Percentiles rank a stretch among this genome's conserved stretches.
phyloP scores from a whole-genome alignment of 2,888 invertebrate genomes.

The Heliconius aoede region DNA sequence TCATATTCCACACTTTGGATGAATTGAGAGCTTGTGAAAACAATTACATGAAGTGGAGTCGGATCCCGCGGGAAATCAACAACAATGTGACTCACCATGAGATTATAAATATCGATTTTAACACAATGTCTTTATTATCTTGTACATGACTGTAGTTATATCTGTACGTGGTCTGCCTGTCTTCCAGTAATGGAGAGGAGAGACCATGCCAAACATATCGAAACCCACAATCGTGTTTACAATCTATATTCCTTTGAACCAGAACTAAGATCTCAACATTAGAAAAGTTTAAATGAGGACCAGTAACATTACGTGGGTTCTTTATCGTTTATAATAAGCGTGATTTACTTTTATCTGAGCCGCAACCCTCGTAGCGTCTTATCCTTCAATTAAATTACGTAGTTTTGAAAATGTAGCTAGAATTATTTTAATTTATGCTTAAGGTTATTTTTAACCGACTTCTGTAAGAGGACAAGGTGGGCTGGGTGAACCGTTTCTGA shows the following conservation, averaged over 20 bases:
- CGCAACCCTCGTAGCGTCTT: background rate
- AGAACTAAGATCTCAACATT: background rate
- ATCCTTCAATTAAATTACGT: conserved; percentile 14
- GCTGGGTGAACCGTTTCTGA: too few species aligned
- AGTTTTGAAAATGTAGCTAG: background rate
- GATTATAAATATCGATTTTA: conserved; percentile 18
- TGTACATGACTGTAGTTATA: too few species aligned
- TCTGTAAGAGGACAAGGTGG: background rate
- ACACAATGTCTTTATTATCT: background rate
- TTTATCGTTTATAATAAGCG: background rate
- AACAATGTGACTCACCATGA: background rate
- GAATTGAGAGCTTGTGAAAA: conserved; percentile 13
- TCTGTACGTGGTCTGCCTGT: too few species aligned
- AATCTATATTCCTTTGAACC: background rate
- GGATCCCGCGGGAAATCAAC: conserved; percentile 12
- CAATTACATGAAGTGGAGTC: conserved; percentile 7
- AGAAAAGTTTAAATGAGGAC: background rate
- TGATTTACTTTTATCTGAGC: conserved; percentile 14
- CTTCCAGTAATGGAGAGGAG: too few species aligned
- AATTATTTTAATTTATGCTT: background rate
- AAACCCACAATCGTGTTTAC: too few species aligned
- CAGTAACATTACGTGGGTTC: background rate
- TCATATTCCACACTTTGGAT: background rate
- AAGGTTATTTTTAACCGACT: background rate
- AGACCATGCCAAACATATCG: too few species aligned